Evolutionary conservation across 2,888 invertebrate genomes (phyloP), one percentile per base, ranked within the genome.

Genomic region (Resseliella maxima): DNA sequence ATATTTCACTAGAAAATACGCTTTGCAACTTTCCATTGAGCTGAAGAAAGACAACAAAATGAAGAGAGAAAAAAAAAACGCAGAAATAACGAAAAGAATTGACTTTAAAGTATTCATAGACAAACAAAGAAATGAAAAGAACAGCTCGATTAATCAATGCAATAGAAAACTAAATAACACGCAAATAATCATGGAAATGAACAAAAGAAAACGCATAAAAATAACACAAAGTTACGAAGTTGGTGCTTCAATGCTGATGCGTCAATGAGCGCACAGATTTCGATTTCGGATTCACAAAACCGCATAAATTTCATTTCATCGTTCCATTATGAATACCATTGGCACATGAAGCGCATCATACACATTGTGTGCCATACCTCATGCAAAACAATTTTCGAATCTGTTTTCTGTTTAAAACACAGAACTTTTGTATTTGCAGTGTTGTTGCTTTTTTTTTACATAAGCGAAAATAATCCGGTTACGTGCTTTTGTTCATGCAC

Each of bases 221-320:
- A 50, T 50, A 1, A 50, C 21, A 0, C 5, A 8, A 24, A 59
- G 31, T 72, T 31, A 72, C 72, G 72, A 72, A 31, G n/a, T n/a
- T 72, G 31, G 72, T 72, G 15, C 24, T 59, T 24, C n/a, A 24
- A 3, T 24, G 24, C 0, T 72, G 72, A 72, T 35, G 72, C 72
- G 27, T 72, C 59, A 59, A 59, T 59, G n/a, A n/a, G 59, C 72
- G 15, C 72, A 35, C 72, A 35, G 72, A 72, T 72, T 72, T 72
- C 31, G 35, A 31, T 72, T 72, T 72, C 72, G 31, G 72, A 72
- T 31, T 72, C 72, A 72, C n/a, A 27, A 72, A 72, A 72, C 72
- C 72, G 72, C 72, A 72, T 31, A 72, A 35, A 31, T 72, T 50
- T 18, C 15, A 18, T 72, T 72, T 72, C 31, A 59, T n/a, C 59